These are phyloP conservation scores for Urocitellus parryii DNA, from an alignment of 2,113 vertebrate species.

Conservation along the genomic window DNA sequence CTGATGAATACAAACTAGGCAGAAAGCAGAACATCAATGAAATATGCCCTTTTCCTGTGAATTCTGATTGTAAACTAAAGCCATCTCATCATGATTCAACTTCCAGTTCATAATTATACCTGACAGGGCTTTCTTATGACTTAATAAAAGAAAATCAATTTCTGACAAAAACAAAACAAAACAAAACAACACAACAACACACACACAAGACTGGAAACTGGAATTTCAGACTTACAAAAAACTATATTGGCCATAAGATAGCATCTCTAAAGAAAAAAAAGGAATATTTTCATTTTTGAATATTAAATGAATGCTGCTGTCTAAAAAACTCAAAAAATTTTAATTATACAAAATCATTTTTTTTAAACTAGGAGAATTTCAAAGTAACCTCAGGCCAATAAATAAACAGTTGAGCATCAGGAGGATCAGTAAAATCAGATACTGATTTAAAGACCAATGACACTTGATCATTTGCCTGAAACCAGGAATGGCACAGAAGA, in stretches of 20 bases:
- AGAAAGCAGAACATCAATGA: not conserved
- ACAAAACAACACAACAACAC: no score
- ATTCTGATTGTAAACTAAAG: slow-evolving; percentile 28
- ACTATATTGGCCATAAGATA: not conserved
- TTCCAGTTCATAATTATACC: not conserved
- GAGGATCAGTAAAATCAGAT: not conserved
- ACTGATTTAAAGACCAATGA: not conserved
- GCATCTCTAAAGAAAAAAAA: not conserved
- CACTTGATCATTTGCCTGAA: not conserved
- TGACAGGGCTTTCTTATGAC: not conserved
- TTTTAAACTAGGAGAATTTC: not conserved
- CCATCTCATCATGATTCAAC: not conserved
- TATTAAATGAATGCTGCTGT: not conserved
- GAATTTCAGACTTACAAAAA: slow-evolving; percentile 35
- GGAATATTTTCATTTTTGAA: slow-evolving; percentile 21
- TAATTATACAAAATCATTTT: not conserved
- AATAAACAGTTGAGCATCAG: not conserved
- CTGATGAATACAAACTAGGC: not conserved
- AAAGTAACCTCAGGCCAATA: not conserved
- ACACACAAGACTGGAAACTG: slow-evolving; percentile 7
- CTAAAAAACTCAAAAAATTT: not conserved
- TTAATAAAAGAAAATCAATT: not conserved
- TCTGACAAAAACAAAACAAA: slow-evolving; percentile 6
- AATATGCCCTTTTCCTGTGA: not conserved
- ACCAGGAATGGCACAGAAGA: not conserved